Evolutionary conservation across 2,888 invertebrate species (phyloP).

Genomic region (Piscicola geometra): DNA sequence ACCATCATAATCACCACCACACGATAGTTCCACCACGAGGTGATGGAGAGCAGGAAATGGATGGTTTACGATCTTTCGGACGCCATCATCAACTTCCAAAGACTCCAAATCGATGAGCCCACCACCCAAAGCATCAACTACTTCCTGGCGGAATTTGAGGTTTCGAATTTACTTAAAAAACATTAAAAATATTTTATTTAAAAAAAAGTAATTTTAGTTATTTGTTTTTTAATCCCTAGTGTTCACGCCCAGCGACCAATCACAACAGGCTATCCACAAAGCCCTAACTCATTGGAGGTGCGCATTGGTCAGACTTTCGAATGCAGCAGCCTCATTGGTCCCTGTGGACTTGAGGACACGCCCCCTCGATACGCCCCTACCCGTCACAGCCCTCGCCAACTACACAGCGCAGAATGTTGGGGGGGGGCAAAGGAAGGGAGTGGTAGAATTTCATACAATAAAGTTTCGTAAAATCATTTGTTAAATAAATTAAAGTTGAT

Average conservation of each 20-base stretch:
- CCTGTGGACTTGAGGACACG: constrained; percentile 42
- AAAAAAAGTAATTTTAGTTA: not conserved
- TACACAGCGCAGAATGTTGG: constrained; percentile 32
- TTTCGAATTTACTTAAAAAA: not conserved
- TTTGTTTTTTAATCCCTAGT: not conserved
- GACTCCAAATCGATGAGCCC: constrained; percentile 36
- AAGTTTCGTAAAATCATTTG: not conserved
- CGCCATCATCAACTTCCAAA: constrained; percentile 38
- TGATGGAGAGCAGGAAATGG: constrained; percentile 39
- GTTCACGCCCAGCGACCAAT: not conserved
- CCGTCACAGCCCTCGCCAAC: constrained; percentile 39
- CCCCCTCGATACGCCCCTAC: constrained; percentile 34
- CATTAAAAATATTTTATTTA: not conserved
- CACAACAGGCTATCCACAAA: constrained; percentile 38
- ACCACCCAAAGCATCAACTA: constrained; percentile 33
- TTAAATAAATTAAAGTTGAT: not conserved
- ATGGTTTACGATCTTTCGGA: constrained; percentile 39
- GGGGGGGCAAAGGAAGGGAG: not conserved
- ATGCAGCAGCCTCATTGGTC: constrained; percentile 38
- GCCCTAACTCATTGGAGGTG: constrained; percentile 43
- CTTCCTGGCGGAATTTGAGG: constrained; percentile 23
- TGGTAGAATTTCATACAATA: not conserved
- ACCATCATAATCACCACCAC: not conserved
- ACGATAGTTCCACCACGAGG: constrained; percentile 45
- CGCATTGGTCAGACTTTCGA: constrained; percentile 39